Evolutionary conservation across 2,888 invertebrate species (phyloP), one percentile per base, ranked within the genome.

Genomic region (Lissocephala sabroskyi): DNA sequence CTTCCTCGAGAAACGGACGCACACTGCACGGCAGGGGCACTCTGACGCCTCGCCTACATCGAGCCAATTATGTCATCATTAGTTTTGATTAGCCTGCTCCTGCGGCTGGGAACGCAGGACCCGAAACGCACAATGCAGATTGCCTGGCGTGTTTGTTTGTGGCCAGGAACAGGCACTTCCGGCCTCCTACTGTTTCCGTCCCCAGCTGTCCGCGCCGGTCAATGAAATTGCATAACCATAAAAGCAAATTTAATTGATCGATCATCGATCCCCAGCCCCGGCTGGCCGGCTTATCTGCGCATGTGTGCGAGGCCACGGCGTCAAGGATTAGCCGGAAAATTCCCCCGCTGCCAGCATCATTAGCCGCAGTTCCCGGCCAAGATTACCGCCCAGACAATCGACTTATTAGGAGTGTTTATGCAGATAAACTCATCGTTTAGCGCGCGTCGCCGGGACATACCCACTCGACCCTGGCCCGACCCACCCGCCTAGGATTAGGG

Each of bases 341-440:
- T 64, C 67, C 64, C 42, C 7, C 3, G 45, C 17, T 44, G 45
- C 59, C 45, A 54, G 33, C 55, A 53, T 76, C 80, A 76, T 76
- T 76, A 79, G 70, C 1, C 28, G 41, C 28, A n/a, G n/a, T n/a
- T 43, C 39, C n/a, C 39, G 44, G 45, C 19, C 40, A 35, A 70
- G 79, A 79, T 76, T 78, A 78, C 55, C 49, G n/a, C 37, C 52
- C 52, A 62, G 62, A 71, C 66, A 73, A 79, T 79, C 63, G 62
- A 70, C 70, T 81, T 79, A 74, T 79, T 80, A 74, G 48, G 65
- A 68, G 73, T 78, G 65, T 79, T 80, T 79, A 77, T 59, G 57
- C 63, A 80, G 80, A 81, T 81, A 81, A 82, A 71, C 62, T 52
- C 79, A 77, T 74, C 81, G 74, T 79, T 81, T 81, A 82, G 80